Conservation (phyloP, 53 echinoderm and acorn worm species). For the Paracentrotus lividus region DNA sequence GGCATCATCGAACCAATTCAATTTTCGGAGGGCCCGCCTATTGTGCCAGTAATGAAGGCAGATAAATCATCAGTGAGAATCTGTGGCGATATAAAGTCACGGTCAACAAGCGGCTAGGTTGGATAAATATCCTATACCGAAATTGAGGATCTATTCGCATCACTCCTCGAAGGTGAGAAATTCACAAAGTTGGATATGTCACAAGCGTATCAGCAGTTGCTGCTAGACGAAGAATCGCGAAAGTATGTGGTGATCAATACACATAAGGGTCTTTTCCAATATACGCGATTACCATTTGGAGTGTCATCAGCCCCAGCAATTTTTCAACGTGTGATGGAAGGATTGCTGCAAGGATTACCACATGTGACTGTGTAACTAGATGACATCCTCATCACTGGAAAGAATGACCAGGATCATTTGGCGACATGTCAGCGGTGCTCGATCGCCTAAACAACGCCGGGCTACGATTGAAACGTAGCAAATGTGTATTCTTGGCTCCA, state of each 20-base stretch:
- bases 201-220: conserved; percentile 82
- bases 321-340: conserved; percentile 21
- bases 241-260: conserved; percentile 67
- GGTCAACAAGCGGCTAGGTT: conserved; percentile 65
- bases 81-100: conserved; percentile 75
- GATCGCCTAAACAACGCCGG: conserved; percentile 25
- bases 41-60: conserved; percentile 65
- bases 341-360: conserved; percentile 62
- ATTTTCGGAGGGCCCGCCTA: conserved; percentile 67
- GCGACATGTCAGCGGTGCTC: conserved; percentile 30
- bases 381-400: conserved; percentile 71
- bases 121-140: conserved; percentile 74
- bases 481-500: conserved; percentile 72
- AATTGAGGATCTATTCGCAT: conserved; percentile 76
- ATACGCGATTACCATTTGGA: conserved; percentile 60
- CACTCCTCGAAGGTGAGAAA: conserved; percentile 70
- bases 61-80: conserved; percentile 67
- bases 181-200: conserved; percentile 78
- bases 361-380: conserved; percentile 72
- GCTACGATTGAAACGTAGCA: conserved; percentile 66
- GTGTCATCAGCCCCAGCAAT: conserved; percentile 23
- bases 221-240: conserved; percentile 71
- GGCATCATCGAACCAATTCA: conserved; percentile 67
- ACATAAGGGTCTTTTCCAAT: conserved; percentile 70
- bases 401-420: conserved; percentile 49